These are phyloP conservation scores for Lethrus apterus DNA, from an alignment of 1,140 invertebrate species.

Conservation along the genomic window DNA sequence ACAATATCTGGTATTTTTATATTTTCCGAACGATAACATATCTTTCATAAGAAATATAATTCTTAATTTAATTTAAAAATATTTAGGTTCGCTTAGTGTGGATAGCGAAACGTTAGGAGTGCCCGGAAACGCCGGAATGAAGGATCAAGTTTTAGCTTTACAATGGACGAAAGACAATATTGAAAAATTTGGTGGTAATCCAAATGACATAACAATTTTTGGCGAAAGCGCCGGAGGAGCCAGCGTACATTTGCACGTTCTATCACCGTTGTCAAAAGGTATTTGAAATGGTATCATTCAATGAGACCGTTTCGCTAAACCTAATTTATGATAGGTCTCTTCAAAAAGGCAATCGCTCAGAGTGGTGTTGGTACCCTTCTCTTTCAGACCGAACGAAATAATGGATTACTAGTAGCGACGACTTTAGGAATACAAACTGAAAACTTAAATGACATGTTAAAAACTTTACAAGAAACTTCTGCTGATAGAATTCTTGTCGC, in stretches of 20 bases:
- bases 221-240: slow-evolving; percentile 50
- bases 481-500: neutral
- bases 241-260: slow-evolving; percentile 43
- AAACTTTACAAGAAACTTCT: neutral
- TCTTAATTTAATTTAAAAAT: no score
- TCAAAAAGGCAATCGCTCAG: neutral
- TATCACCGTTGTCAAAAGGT: slow-evolving; percentile 48
- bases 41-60: no score
- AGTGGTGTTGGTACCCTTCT: neutral
- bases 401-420: neutral
- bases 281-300: slow-evolving; percentile 23
- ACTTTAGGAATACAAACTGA: neutral
- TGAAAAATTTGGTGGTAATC: slow-evolving; percentile 49
- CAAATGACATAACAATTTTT: slow-evolving; percentile 51
- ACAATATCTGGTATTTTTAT: no score
- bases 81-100: slow-evolving; percentile 46
- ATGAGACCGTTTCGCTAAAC: no score
- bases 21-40: no score
- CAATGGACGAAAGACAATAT: slow-evolving; percentile 55
- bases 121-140: slow-evolving; percentile 53
- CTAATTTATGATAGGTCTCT: neutral
- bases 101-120: slow-evolving; percentile 29
- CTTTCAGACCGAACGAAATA: neutral
- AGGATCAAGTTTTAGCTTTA: slow-evolving; percentile 51
- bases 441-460: slow-evolving; percentile 33